Conservation (phyloP, 2,113 vertebrate genomes). For the Megaceryle maxima region DNA sequence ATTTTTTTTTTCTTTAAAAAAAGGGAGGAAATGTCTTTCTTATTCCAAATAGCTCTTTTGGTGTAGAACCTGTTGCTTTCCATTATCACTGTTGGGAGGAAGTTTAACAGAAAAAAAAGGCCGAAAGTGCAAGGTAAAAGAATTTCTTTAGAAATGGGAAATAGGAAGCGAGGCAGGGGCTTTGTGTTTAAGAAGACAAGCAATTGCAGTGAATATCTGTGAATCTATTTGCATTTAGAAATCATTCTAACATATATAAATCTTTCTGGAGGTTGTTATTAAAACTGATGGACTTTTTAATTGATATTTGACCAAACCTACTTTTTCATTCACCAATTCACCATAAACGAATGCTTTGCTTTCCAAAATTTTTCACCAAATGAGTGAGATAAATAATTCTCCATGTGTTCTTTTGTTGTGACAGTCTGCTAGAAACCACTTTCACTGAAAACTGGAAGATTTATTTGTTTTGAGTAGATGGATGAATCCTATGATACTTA, state of each 20-base stretch:
- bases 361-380: background rate
- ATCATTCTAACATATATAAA: background rate
- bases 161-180: background rate
- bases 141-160: background rate
- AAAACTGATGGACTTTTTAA: background rate
- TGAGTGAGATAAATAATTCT: background rate
- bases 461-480: background rate
- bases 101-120: background rate
- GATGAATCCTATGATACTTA: background rate
- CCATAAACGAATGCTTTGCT: background rate
- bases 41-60: background rate
- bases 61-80: background rate
- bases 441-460: background rate
- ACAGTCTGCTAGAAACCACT: background rate
- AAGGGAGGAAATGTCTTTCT: background rate
- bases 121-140: background rate
- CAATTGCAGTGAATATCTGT: background rate
- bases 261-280: background rate
- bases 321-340: background rate
- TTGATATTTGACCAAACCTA: background rate
- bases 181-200: background rate
- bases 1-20: background rate
- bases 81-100: background rate
- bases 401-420: background rate
- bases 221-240: background rate